These are phyloP conservation scores for Phoebastria nigripes DNA, from an alignment of 2,797 vertebrate genomes.

Conservation along the genomic window DNA sequence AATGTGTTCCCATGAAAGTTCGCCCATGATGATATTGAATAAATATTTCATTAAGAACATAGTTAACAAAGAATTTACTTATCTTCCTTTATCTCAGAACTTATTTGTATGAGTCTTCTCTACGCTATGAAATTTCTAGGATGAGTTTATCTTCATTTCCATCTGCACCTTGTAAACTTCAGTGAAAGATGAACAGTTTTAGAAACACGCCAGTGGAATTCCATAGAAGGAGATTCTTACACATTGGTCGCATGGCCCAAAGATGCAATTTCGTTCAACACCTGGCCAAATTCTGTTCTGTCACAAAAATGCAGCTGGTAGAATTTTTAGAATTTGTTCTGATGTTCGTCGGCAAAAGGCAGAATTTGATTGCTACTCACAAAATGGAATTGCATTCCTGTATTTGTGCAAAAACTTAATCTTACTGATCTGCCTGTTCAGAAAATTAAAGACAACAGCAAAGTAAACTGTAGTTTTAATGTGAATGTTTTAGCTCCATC, in stretches of 20 bases:
- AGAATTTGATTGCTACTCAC: not conserved
- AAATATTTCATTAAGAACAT: conserved; percentile 63
- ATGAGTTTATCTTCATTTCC: not conserved
- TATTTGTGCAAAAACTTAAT: not conserved
- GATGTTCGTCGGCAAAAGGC: not conserved
- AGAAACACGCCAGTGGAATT: not conserved
- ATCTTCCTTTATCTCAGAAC: conserved; percentile 7
- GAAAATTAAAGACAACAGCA: not conserved
- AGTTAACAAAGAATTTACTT: not conserved
- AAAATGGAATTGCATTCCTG: not conserved
- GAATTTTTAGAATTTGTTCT: not conserved
- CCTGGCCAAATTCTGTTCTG: not conserved
- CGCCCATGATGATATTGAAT: conserved; percentile 13
- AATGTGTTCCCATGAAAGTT: not conserved
- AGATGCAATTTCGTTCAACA: not conserved
- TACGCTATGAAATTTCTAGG: not conserved
- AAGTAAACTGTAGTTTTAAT: not conserved
- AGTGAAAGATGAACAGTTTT: not conserved
- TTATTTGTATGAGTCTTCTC: not conserved
- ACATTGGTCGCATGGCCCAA: not conserved
- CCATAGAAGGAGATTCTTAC: not conserved
- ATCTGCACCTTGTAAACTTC: not conserved
- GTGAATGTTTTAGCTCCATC: not conserved
- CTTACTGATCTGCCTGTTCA: not conserved
- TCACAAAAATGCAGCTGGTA: not conserved